Conservation (phyloP, 1,140 invertebrate species). For the Penaeus chinensis region DNA sequence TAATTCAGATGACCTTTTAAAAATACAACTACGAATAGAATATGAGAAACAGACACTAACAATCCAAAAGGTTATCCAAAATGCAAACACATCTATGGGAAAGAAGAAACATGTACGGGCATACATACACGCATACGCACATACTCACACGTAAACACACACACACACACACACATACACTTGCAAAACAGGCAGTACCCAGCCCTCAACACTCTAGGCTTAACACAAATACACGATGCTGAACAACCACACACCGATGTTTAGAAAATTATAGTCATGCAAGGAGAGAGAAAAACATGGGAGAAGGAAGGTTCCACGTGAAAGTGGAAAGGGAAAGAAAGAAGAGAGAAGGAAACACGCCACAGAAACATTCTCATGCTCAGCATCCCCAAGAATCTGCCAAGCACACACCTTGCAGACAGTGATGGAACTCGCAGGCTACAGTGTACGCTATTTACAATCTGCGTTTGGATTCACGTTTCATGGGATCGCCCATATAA, state of each 20-base stretch:
- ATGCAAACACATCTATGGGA: not conserved
- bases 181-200: conserved; percentile 16
- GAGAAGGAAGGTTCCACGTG: not conserved
- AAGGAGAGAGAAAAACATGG: not conserved
- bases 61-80: not conserved
- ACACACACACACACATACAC: conserved; percentile 38
- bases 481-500: no score
- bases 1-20: no score
- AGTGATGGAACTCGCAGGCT: no score
- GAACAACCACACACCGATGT: not conserved
- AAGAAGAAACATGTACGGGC: conserved; percentile 3
- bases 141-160: conserved; percentile 35
- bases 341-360: not conserved
- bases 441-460: no score
- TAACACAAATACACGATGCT: not conserved
- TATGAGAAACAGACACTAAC: not conserved
- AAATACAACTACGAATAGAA: no score
- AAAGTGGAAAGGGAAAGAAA: not conserved
- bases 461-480: no score
- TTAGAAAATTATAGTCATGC: not conserved
- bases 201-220: not conserved
- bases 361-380: no score
- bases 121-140: conserved; percentile 29
- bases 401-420: no score
- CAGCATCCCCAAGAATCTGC: no score